These are phyloP conservation scores for Nanorana parkeri DNA, from an alignment of 2,113 vertebrate species.

Conservation along the genomic window DNA sequence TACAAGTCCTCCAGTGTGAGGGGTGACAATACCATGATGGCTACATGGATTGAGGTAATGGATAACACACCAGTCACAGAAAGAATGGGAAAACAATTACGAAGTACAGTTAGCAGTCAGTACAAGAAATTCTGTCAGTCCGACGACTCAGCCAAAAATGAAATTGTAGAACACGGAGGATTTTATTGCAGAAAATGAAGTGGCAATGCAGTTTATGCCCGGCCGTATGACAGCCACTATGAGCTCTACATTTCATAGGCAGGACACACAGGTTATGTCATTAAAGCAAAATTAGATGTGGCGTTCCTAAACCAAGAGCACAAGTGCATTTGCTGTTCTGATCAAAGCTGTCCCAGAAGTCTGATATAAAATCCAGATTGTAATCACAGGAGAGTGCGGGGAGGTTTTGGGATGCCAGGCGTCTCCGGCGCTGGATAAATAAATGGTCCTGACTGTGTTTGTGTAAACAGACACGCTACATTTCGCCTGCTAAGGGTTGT, in stretches of 20 bases:
- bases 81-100: too few relatives aligned
- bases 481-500: constrained; percentile 1
- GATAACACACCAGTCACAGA: too few relatives aligned
- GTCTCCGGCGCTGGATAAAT: neutral
- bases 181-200: neutral
- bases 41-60: too few relatives aligned
- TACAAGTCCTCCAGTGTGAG: too few relatives aligned
- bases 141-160: neutral
- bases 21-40: too few relatives aligned
- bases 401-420: constrained; percentile 5
- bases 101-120: too few relatives aligned
- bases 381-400: neutral
- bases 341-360: neutral
- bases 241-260: neutral
- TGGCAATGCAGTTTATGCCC: neutral
- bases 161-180: neutral
- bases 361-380: neutral
- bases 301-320: neutral
- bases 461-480: constrained; percentile 12
- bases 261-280: constrained; percentile 4
- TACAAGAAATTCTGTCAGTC: too few relatives aligned
- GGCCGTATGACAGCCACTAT: neutral
- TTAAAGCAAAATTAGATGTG: neutral
- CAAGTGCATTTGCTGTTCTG: neutral
- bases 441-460: constrained; percentile 7